Evolutionary conservation across 2,797 vertebrate genomes (phyloP).

Genomic region (Falco columbarius): DNA sequence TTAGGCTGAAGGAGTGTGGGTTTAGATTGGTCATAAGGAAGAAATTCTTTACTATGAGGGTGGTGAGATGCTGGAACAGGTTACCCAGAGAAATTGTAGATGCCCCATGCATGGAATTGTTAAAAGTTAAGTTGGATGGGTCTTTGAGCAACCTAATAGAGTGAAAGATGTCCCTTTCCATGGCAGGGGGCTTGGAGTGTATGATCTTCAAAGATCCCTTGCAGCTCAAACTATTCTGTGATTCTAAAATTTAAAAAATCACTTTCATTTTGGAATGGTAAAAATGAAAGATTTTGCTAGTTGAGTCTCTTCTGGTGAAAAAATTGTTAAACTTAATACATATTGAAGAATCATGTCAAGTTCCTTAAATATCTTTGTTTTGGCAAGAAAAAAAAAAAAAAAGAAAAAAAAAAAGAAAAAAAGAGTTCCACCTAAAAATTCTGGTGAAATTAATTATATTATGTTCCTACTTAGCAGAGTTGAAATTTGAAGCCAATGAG

Average conservation of each 20-base stretch:
- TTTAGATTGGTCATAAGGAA: neutral
- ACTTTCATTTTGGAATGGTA: neutral
- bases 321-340: neutral
- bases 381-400: neutral
- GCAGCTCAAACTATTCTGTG: neutral
- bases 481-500: neutral
- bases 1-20: neutral
- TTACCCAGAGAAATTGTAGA: neutral
- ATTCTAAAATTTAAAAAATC: neutral
- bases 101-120: neutral
- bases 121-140: neutral
- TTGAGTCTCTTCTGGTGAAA: neutral
- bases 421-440: neutral
- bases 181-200: neutral
- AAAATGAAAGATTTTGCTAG: neutral
- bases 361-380: neutral
- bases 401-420: neutral
- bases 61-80: neutral
- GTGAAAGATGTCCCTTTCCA: neutral
- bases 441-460: neutral
- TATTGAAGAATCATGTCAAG: neutral
- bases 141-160: neutral
- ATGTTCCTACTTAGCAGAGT: neutral
- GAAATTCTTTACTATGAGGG: neutral
- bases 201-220: neutral